These are phyloP conservation scores for Rafetus swinhoei DNA, from an alignment of 2,113 vertebrate species.

Conservation along the genomic window DNA sequence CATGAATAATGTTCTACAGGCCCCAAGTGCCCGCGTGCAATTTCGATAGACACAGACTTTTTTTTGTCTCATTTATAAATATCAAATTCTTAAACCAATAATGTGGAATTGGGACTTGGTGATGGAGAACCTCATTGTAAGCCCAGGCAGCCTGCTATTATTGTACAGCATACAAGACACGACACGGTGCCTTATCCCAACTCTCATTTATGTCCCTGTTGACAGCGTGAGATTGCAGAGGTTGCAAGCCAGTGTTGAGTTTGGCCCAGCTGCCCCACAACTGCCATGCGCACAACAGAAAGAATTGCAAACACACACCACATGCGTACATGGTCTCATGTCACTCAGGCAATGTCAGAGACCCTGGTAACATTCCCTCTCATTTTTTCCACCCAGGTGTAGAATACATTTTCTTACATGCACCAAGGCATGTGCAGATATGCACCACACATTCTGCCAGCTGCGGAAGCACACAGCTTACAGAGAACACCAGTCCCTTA, in stretches of 20 bases:
- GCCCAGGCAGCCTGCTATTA: background rate
- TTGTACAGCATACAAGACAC: background rate
- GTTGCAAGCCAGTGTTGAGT: background rate
- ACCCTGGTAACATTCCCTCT: no score
- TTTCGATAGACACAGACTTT: conserved; percentile 11
- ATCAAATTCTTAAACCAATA: conserved; percentile 62
- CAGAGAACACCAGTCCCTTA: background rate
- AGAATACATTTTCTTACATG: no score
- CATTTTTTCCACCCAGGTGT: no score
- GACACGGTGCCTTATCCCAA: accelerated
- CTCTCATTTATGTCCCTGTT: background rate
- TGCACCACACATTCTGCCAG: no score
- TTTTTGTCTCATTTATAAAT: conserved; percentile 33
- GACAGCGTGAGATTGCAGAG: background rate
- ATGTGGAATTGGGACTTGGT: conserved; percentile 23
- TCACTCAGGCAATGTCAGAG: background rate
- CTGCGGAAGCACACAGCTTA: no score
- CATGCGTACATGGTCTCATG: background rate
- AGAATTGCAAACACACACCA: background rate
- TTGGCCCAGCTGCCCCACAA: background rate
- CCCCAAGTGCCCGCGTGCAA: conserved; percentile 53
- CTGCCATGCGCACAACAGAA: background rate
- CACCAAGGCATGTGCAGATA: no score
- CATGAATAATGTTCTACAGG: conserved; percentile 31
- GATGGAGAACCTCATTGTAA: background rate